Conservation (phyloP, 2,888 invertebrate species). For the Hedychridium roseum region DNA sequence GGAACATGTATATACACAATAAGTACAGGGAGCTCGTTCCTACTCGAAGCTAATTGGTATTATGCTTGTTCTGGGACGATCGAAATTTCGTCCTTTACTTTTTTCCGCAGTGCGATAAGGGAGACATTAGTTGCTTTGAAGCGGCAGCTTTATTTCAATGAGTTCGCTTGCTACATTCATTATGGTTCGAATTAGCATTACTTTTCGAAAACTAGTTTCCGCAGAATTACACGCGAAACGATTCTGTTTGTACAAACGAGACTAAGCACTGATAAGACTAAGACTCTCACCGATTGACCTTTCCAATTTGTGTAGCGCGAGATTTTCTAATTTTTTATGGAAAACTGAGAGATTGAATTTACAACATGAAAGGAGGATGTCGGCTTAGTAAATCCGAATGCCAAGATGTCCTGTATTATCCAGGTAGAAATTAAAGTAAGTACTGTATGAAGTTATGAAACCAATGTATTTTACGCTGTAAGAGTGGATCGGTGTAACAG, state of each 20-base stretch:
- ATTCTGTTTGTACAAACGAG: conserved; percentile 18
- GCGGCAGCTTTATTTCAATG: conserved; percentile 5
- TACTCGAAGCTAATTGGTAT: no score
- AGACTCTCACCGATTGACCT: conserved; percentile 34
- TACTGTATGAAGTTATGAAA: conserved; percentile 35
- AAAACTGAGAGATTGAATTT: conserved; percentile 38
- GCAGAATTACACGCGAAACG: conserved; percentile 22
- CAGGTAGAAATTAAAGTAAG: conserved; percentile 37
- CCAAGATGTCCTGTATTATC: conserved; percentile 40
- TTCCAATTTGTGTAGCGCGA: conserved; percentile 45
- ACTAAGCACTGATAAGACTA: not conserved
- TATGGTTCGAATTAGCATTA: conserved; percentile 1
- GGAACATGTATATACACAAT: conserved; percentile 10
- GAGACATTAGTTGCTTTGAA: conserved; percentile 6
- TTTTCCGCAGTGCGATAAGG: no score
- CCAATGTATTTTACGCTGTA: conserved; percentile 22
- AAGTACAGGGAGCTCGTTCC: no score
- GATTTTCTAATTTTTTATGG: conserved; percentile 43
- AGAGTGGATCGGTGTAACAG: no score
- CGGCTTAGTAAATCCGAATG: conserved; percentile 37
- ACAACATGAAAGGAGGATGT: conserved; percentile 37
- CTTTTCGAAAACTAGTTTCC: conserved; percentile 10
- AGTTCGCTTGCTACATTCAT: conserved; percentile 8
- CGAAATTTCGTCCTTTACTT: no score
- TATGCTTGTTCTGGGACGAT: no score